Conservation (phyloP, 1,140 invertebrate species). For the Glossosoma conforme region DNA sequence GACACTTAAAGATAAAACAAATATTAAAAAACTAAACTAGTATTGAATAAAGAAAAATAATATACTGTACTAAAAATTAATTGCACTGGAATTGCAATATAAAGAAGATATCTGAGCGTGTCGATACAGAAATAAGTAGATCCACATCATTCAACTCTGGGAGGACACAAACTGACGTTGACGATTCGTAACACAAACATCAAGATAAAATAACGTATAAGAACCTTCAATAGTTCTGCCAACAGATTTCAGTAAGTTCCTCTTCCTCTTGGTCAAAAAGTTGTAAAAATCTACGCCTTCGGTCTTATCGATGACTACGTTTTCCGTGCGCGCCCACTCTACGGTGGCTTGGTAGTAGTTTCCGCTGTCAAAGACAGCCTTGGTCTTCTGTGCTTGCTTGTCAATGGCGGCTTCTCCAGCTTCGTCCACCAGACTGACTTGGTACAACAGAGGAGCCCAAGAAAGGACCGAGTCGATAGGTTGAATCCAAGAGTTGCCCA, state of each 20-base stretch:
- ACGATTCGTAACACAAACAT: too few relatives aligned
- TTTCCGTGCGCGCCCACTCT: slow-evolving; percentile 61
- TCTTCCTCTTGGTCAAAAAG: slow-evolving; percentile 55
- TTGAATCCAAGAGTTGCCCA: slow-evolving; percentile 84
- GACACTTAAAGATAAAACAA: too few relatives aligned
- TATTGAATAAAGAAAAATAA: too few relatives aligned
- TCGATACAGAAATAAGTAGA: too few relatives aligned
- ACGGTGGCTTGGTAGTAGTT: slow-evolving; percentile 57
- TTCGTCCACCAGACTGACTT: slow-evolving; percentile 59
- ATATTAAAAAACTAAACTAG: too few relatives aligned
- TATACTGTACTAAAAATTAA: too few relatives aligned
- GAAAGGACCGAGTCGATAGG: slow-evolving; percentile 74
- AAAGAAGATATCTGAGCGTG: too few relatives aligned
- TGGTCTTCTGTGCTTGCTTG: slow-evolving; percentile 45
- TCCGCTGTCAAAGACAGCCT: slow-evolving; percentile 48
- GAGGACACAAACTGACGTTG: too few relatives aligned
- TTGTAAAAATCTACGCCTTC: slow-evolving; percentile 76
- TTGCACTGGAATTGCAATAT: too few relatives aligned
- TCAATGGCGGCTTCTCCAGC: slow-evolving; percentile 53
- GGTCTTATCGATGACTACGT: slow-evolving; percentile 51
- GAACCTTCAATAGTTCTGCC: slow-evolving; percentile 9
- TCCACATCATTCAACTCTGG: too few relatives aligned
- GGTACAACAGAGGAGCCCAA: slow-evolving; percentile 71
- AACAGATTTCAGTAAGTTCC: not conserved
- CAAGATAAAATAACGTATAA: too few relatives aligned